These are phyloP conservation scores for Rhinoraja longicauda DNA, from an alignment of 2,797 vertebrate genomes.

Conservation along the genomic window DNA sequence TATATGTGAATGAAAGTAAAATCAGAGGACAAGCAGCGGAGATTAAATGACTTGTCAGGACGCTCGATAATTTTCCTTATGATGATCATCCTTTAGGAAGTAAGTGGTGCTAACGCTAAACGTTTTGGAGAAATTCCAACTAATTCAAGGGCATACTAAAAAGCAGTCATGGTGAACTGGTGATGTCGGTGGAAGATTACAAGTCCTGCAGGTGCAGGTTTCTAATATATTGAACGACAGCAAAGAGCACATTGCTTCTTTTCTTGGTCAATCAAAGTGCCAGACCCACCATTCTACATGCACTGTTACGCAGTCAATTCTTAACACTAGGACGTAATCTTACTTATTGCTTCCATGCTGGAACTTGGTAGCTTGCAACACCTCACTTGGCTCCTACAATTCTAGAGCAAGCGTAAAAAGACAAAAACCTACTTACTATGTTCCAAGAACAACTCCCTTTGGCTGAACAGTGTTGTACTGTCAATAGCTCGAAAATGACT, in stretches of 20 bases:
- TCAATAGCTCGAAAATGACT: background rate
- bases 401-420: background rate
- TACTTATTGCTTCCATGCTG: constrained; percentile 4
- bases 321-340: background rate
- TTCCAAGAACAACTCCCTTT: background rate
- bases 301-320: background rate
- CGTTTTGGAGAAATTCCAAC: background rate
- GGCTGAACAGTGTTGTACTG: background rate
- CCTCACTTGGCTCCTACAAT: background rate
- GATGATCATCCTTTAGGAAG: background rate
- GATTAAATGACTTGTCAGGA: background rate
- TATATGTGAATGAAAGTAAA: background rate
- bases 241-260: background rate
- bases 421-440: background rate
- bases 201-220: background rate
- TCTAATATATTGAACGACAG: background rate
- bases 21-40: background rate
- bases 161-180: background rate
- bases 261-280: background rate
- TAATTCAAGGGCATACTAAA: background rate
- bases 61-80: background rate
- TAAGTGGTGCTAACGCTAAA: background rate
- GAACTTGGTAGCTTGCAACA: background rate
- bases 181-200: background rate
- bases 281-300: background rate